phyloP scores from a whole-genome alignment of 2,888 invertebrate genomes.

The Drosophila testacea region DNA sequence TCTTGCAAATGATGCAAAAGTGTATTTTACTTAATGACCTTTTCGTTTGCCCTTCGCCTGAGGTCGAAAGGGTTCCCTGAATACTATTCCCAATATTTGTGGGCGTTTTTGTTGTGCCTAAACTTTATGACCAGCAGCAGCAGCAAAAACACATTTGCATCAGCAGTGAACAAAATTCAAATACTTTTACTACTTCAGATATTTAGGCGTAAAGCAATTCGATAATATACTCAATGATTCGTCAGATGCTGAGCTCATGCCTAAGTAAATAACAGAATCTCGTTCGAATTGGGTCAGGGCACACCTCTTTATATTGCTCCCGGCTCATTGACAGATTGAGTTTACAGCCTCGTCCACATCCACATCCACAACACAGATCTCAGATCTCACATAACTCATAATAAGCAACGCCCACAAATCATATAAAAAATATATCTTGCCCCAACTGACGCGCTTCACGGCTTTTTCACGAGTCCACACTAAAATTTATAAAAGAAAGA shows the following conservation, averaged over 20 bases:
- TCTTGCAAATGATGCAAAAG: slow-evolving; percentile 63
- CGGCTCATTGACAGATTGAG: slow-evolving; percentile 50
- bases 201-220: slow-evolving; percentile 29
- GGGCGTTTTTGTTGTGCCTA: slow-evolving; percentile 51
- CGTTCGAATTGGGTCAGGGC: slow-evolving; percentile 70
- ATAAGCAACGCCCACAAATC: slow-evolving; percentile 66
- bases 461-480: slow-evolving; percentile 65
- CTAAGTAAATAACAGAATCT: slow-evolving; percentile 61
- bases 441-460: slow-evolving; percentile 53
- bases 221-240: slow-evolving; percentile 48
- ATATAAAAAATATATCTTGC: slow-evolving; percentile 27
- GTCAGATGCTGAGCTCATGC: slow-evolving; percentile 62
- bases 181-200: slow-evolving; percentile 42
- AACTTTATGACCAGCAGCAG: slow-evolving; percentile 27
- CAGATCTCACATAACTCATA: slow-evolving; percentile 57
- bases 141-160: slow-evolving; percentile 39
- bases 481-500: slow-evolving; percentile 47
- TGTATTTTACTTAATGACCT: slow-evolving; percentile 48
- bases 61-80: slow-evolving; percentile 43
- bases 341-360: slow-evolving; percentile 34
- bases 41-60: slow-evolving; percentile 19
- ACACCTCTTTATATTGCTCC: slow-evolving; percentile 68
- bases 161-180: slow-evolving; percentile 27
- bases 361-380: slow-evolving; percentile 6
- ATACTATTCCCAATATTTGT: slow-evolving; percentile 15